phyloP scores from a whole-genome alignment of 2,888 invertebrate genomes.

The Drosophila robusta region DNA sequence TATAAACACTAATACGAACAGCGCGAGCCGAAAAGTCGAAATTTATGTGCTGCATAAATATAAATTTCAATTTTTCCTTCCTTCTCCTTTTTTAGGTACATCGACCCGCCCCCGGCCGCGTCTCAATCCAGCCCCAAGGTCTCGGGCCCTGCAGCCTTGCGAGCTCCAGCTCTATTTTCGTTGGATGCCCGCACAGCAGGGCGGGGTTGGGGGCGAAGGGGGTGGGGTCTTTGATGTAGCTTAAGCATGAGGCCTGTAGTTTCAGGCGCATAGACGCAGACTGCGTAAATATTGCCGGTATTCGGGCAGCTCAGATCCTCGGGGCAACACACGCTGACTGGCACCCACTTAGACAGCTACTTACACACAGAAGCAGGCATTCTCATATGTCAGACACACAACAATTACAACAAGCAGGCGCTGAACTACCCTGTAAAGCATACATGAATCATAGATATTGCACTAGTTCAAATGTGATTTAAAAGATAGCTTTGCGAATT shows the following conservation, averaged over 20 bases:
- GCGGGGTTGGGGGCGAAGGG: background rate
- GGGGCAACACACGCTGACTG: conserved; percentile 20
- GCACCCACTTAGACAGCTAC: conserved; percentile 63
- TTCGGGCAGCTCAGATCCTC: conserved; percentile 26
- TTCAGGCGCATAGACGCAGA: conserved; percentile 48
- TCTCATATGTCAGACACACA: conserved; percentile 41
- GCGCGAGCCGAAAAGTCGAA: conserved; percentile 68
- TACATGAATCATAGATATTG: background rate
- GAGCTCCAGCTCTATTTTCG: conserved; percentile 26
- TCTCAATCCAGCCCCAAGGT: conserved; percentile 29
- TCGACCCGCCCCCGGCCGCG: conserved; percentile 39
- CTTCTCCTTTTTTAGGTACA: conserved; percentile 37
- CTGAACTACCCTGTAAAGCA: conserved; percentile 25
- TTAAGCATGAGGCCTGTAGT: conserved; percentile 51
- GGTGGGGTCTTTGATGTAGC: conserved; percentile 57
- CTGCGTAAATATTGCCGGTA: conserved; percentile 62
- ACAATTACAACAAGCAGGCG: conserved; percentile 11
- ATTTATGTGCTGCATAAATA: conserved; percentile 78
- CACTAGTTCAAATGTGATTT: background rate
- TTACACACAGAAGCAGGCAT: conserved; percentile 47
- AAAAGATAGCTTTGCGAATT: too few relatives aligned
- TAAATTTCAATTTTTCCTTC: conserved; percentile 69
- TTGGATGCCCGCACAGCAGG: conserved; percentile 21
- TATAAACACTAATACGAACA: conserved; percentile 63
- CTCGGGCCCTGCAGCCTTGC: conserved; percentile 35